phyloP scores from a whole-genome alignment of 2,113 vertebrate species.

The Ictalurus punctatus region DNA sequence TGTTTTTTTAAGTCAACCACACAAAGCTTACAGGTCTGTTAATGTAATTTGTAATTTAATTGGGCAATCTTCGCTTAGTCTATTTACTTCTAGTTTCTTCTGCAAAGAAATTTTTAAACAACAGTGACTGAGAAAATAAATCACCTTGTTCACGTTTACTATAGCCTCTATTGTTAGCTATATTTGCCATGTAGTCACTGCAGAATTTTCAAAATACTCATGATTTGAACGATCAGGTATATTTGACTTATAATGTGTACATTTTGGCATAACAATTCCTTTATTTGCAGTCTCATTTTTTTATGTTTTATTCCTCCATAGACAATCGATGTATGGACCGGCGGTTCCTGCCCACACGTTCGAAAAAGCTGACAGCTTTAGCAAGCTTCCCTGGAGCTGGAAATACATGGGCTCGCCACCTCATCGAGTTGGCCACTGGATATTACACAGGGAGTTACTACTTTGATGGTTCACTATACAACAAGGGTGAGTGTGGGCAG shows the following conservation, averaged over 20 bases:
- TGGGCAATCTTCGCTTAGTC: background rate
- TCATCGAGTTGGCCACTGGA: slow-evolving; percentile 93
- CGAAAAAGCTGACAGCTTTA: slow-evolving; percentile 85
- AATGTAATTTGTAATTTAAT: background rate
- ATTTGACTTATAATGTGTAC: background rate
- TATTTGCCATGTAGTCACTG: background rate
- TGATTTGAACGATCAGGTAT: background rate
- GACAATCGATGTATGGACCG: slow-evolving; percentile 98
- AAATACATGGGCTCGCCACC: slow-evolving; percentile 97
- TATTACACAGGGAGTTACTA: slow-evolving; percentile 98
- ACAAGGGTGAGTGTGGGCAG: slow-evolving; percentile 81
- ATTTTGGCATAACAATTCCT: background rate
- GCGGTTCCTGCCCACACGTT: slow-evolving; percentile 83
- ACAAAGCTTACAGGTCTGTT: background rate
- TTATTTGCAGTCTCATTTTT: background rate
- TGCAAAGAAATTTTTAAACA: background rate
- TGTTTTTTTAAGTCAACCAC: no score
- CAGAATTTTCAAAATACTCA: background rate
- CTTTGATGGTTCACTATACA: slow-evolving; percentile 96
- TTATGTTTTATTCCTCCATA: slow-evolving; percentile 54
- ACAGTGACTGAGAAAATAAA: background rate
- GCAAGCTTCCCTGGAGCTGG: slow-evolving; percentile 95
- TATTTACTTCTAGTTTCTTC: background rate
- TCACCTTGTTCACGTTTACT: background rate
- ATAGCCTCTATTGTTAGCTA: background rate